These are phyloP conservation scores for Elysia crispata DNA, from an alignment of 2,888 invertebrate genomes.

Conservation along the genomic window DNA sequence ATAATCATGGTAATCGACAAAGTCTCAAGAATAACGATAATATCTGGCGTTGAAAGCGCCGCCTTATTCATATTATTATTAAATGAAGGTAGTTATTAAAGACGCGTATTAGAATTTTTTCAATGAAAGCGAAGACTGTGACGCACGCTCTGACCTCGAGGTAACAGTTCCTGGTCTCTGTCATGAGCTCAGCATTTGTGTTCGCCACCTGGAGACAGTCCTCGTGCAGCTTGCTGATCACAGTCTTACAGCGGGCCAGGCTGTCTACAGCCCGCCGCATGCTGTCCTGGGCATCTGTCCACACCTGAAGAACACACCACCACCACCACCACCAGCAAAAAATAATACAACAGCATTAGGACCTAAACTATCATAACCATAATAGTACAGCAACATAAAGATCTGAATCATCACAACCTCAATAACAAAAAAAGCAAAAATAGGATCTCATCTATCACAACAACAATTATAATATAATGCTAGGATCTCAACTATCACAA, in stretches of 20 bases:
- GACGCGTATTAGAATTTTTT: too few species aligned
- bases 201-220: constrained; percentile 59
- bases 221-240: constrained; percentile 60
- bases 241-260: constrained; percentile 55
- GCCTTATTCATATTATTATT: too few species aligned
- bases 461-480: not conserved
- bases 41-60: too few species aligned
- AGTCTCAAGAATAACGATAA: too few species aligned
- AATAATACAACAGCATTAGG: not conserved
- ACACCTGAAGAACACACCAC: constrained; percentile 47
- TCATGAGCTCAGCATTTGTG: constrained; percentile 58
- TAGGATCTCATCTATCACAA: not conserved
- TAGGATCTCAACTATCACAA: too few species aligned
- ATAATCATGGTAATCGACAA: too few species aligned
- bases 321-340: constrained; percentile 26
- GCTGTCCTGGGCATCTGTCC: constrained; percentile 54
- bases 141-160: constrained; percentile 56
- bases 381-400: too few species aligned
- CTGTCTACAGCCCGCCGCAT: constrained; percentile 53
- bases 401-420: constrained; percentile 3
- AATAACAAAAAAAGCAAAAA: not conserved
- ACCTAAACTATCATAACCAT: too few species aligned
- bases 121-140: too few species aligned
- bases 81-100: too few species aligned
- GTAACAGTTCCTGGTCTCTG: constrained; percentile 58